Conservation (phyloP, 2,888 invertebrate species). For the Drosophila imparisetae region DNA sequence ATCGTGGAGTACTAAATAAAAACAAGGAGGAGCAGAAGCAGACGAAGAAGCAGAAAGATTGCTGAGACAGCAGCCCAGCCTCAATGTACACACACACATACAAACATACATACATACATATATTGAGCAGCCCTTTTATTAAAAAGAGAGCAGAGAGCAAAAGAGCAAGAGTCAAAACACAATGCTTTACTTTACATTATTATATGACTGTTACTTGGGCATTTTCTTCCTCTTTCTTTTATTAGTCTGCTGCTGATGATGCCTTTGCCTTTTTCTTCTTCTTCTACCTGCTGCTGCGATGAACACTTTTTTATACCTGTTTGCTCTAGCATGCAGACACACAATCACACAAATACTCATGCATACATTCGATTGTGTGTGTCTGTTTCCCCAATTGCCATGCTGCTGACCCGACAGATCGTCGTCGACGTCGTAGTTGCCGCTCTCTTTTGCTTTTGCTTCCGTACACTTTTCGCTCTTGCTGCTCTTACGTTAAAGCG, state of each 20-base stretch:
- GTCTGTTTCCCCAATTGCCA: conserved; percentile 60
- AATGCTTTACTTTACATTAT: conserved; percentile 40
- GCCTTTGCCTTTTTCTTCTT: conserved; percentile 37
- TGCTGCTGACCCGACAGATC: conserved; percentile 67
- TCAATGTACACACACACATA: conserved; percentile 25
- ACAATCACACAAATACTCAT: not conserved
- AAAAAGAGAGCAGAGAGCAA: conserved; percentile 28
- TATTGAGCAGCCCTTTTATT: conserved; percentile 28
- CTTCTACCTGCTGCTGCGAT: conserved; percentile 57
- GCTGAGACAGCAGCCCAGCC: conserved; percentile 36
- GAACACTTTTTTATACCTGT: conserved; percentile 76
- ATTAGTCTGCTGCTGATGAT: conserved; percentile 41
- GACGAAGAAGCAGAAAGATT: conserved; percentile 5
- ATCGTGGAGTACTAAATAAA: conserved; percentile 23
- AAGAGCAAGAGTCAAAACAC: conserved; percentile 13
- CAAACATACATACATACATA: not conserved
- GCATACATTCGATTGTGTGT: conserved; percentile 25
- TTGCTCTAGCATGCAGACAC: conserved; percentile 45
- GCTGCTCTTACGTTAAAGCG: conserved; percentile 61
- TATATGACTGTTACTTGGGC: conserved; percentile 43
- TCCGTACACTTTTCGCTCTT: conserved; percentile 67
- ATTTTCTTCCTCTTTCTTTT: conserved; percentile 66
- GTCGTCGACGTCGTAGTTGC: conserved; percentile 31
- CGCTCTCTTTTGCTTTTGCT: conserved; percentile 60
- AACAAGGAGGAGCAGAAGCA: conserved; percentile 13